These are phyloP conservation scores for Corythornis madagascariensis DNA, from an alignment of 2,113 vertebrate genomes.

Conservation along the genomic window DNA sequence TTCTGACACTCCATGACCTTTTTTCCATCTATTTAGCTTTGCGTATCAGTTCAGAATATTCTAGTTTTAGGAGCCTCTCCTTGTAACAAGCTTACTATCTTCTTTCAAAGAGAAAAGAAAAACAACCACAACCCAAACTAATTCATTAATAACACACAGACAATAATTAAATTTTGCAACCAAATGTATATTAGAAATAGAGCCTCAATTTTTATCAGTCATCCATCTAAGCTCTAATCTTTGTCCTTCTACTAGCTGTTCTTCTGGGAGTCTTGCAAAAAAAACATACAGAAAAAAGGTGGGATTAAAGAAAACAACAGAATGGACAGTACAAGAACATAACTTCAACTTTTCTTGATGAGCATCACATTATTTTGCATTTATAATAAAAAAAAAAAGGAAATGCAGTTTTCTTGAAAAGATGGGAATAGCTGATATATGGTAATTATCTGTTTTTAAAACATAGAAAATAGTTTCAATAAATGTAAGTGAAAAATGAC, in stretches of 20 bases:
- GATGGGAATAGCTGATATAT: neutral
- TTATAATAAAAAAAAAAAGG: neutral
- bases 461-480: neutral
- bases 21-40: neutral
- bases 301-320: neutral
- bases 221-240: neutral
- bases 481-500: neutral
- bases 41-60: neutral
- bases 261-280: neutral
- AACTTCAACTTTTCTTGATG: neutral
- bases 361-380: neutral
- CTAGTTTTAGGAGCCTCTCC: neutral
- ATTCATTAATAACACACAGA: neutral
- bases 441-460: neutral
- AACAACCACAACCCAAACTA: fast-evolving
- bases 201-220: neutral
- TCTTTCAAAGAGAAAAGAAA: neutral
- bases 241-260: neutral
- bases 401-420: neutral
- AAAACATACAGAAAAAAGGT: neutral
- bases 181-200: neutral
- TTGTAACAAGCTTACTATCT: neutral
- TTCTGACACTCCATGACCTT: neutral
- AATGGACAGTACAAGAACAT: neutral
- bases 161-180: neutral